Evolutionary conservation across 2,113 vertebrate species (phyloP), one percentile per base, ranked within the genome.

Genomic region (Parus major): DNA sequence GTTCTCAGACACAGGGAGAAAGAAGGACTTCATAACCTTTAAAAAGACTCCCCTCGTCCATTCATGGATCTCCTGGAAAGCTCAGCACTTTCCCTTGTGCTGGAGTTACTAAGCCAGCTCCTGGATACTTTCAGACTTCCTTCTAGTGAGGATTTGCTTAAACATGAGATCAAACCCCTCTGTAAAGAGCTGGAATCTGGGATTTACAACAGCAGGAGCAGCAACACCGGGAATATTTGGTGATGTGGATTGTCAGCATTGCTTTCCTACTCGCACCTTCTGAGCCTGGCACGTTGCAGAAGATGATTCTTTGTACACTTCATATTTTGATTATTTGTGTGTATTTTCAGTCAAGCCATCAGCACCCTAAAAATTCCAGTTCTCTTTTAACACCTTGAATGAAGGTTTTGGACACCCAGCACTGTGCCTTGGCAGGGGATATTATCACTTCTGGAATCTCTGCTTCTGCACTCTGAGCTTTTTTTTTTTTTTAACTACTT

Each of bases 1-100:
- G 95, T 97, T 97, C 97, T 98, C 96, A 97, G 94, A 86, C 94
- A 81, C 50, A 50, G 91, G 95, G 97, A 98, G 97, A 98, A 98
- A 98, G 97, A 35, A 96, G 88, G 97, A 97, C 96, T 98, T 98
- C 94, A 98, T 97, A 95, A 89, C 93, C 96, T 94, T 92, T 91
- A 94, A 96, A 96, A 96, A 95, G 96, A 20, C 93, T 97, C 92
- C 50, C 91, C 63, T 95, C 94, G 75, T 82, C 93, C 97, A 98
- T 98, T 98, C 97, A 97, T 83, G 60, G 94, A 81, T 92, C 96
- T 95, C 92, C 96, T 96, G 96, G 92, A 97, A 94, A 94, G 95
- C 95, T 94, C 93, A 65, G 95, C 95, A 82, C 90, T 92, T 95
- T 95, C 92, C 90, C 94, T 92, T 92, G 86, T 84, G 94, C 94